A percentile compares a stretch with the other conserved stretches of the same genome.
These are phyloP conservation scores for Pyrrhosoma nymphula DNA, from an alignment of 2,888 invertebrate species.

Conservation along the genomic window DNA sequence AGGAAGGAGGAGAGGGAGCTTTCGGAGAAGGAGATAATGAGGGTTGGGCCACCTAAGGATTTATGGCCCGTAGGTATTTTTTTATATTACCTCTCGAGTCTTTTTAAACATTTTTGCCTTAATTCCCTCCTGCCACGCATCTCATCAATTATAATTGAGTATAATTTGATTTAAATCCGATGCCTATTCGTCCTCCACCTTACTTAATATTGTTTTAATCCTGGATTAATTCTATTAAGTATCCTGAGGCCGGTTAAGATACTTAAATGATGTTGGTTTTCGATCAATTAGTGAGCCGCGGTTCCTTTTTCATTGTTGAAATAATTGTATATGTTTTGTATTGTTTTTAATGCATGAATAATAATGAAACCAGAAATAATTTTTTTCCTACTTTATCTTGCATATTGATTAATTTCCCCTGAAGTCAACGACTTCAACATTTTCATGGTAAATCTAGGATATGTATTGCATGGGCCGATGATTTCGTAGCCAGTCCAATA, in stretches of 20 bases:
- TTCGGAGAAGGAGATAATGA: neutral
- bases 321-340: too few species aligned
- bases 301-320: too few species aligned
- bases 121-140: neutral
- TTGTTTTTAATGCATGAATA: too few species aligned
- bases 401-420: too few species aligned
- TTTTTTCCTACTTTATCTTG: too few species aligned
- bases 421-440: too few species aligned
- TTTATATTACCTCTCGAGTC: constrained; percentile 9
- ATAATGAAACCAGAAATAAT: too few species aligned
- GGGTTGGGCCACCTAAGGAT: constrained; percentile 5
- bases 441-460: too few species aligned
- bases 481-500: too few species aligned
- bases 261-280: neutral
- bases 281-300: neutral
- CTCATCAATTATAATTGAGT: constrained; percentile 41
- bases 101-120: neutral
- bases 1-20: neutral
- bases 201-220: neutral
- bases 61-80: constrained; percentile 14
- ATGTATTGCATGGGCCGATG: too few species aligned
- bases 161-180: neutral
- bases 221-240: neutral
- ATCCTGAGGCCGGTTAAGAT: neutral
- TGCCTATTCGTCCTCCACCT: neutral